phyloP scores from a whole-genome alignment of 2,888 invertebrate species.

The Agelastica alni region DNA sequence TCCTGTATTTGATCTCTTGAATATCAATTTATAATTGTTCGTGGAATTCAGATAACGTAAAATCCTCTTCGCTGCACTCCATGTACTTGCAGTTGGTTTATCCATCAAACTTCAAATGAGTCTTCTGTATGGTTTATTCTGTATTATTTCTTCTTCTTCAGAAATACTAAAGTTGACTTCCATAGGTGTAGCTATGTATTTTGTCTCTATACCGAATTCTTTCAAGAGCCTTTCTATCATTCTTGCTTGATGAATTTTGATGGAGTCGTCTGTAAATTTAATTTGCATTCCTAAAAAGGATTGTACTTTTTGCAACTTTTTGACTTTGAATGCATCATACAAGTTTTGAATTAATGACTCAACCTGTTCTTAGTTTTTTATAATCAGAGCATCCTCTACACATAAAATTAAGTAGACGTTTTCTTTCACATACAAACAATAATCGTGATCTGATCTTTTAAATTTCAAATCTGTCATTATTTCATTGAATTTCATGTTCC shows the following conservation, averaged over 20 bases:
- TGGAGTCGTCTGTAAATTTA: constrained; percentile 1
- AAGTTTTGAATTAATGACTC: constrained; percentile 12
- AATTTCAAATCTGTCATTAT: constrained; percentile 22
- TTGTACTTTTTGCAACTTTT: constrained; percentile 12
- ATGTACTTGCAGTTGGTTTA: constrained; percentile 15
- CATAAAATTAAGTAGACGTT: constrained; percentile 23
- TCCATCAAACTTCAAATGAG: constrained; percentile 22
- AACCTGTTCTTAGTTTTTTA: constrained; percentile 8
- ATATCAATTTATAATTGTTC: constrained; percentile 10
- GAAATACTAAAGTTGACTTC: constrained; percentile 13
- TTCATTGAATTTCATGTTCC: constrained; percentile 28
- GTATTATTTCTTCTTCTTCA: not conserved
- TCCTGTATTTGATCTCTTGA: constrained; percentile 8
- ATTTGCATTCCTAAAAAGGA: constrained; percentile 29
- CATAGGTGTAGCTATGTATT: constrained; percentile 15
- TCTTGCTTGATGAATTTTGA: constrained; percentile 18
- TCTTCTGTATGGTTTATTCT: constrained; percentile 11
- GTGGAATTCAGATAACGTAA: constrained; percentile 16
- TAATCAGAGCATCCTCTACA: constrained; percentile 19
- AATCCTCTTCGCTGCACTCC: constrained; percentile 25
- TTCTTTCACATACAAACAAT: constrained; percentile 26
- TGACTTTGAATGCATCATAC: constrained; percentile 19
- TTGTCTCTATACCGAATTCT: constrained; percentile 17
- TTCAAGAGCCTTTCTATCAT: constrained; percentile 14
- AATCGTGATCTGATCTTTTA: constrained; percentile 29